Evolutionary conservation across 2,797 vertebrate genomes (phyloP), one percentile per base, ranked within the genome.

Genomic region (Sebastolobus alascanus): DNA sequence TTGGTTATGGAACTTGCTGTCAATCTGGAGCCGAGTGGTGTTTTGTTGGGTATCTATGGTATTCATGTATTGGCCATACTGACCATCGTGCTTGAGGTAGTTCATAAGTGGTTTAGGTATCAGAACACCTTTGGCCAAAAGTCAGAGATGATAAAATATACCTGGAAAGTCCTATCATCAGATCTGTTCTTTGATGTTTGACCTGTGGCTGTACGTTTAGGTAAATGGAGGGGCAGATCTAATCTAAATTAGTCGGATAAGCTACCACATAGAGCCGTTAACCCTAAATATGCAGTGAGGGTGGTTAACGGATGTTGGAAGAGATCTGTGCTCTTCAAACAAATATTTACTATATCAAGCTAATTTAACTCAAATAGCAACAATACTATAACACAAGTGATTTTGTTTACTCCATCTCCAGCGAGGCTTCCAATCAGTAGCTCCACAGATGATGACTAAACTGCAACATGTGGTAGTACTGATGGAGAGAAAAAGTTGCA

Each of bases 201-300:
- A 68, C 69, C 43, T 55, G 13, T 55, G 22, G 9, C 22, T 46
- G 7, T 59, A 20, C 11, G 50, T 65, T 56, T 56, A 8, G 7
- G 37, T 66, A 5, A 66, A 22, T 3, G 0, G 2, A 12, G 1
- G 11, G n/a, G 25, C n/a, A 29, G 29, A 13, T 0, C 27, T 13
- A 56, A 46, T 27, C 13, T 29, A 59, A 59, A 18, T 59, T 59
- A 59, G 59, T 33, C 29, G 0, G 16, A 61, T n/a, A 0, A 61
- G 4, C 16, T 20, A 29, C 6, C 56, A 12, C 14, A 18, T 59
- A 9, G 0, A 59, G 58, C 6, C 5, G 1, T 25, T 25, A 27
- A 56, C 55, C 25, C 27, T 58, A 14, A 29, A 29, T 58, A 12
- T 29, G 27, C 13, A 16, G 31, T 35, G 37, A 14, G 10, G 4